Percentiles rank a stretch among this genome's conserved stretches.
Conservation (phyloP, 2,113 vertebrate genomes). For the Thymallus thymallus region DNA sequence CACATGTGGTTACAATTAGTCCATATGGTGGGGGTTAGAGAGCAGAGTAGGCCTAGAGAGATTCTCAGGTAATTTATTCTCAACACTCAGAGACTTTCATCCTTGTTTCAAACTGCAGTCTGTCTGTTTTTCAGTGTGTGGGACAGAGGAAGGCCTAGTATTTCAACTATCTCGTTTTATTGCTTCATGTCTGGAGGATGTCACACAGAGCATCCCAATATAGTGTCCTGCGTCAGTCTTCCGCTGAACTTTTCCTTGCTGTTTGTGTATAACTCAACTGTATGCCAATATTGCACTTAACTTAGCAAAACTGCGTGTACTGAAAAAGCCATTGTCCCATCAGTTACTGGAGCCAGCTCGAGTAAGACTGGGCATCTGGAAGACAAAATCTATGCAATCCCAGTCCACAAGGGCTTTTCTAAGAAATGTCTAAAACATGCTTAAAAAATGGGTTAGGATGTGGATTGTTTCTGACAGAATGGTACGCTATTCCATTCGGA, state of each 20-base stretch:
- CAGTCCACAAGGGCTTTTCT: no score
- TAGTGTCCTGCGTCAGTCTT: no score
- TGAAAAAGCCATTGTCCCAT: not conserved
- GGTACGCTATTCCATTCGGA: not conserved
- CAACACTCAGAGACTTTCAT: slow-evolving; percentile 4
- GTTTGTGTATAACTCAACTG: not conserved
- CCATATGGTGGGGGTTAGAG: not conserved
- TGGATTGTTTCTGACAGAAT: not conserved
- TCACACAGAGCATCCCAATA: not conserved
- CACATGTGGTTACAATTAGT: slow-evolving; percentile 8
- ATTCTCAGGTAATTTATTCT: slow-evolving; percentile 11
- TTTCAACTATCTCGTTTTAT: not conserved
- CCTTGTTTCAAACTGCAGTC: not conserved
- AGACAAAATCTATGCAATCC: no score
- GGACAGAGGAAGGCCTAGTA: no score
- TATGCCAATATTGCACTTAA: not conserved
- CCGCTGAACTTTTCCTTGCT: no score
- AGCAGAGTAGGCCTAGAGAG: not conserved
- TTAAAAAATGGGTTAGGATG: no score
- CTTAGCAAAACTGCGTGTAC: not conserved
- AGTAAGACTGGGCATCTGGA: no score
- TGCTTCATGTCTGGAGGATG: not conserved
- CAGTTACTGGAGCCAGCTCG: no score
- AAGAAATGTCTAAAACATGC: no score
- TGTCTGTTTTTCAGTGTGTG: not conserved